Percentiles rank a stretch among this genome's conserved stretches.
Conservation (phyloP, 2,797 vertebrate species). For the Pelodytes ibericus region DNA sequence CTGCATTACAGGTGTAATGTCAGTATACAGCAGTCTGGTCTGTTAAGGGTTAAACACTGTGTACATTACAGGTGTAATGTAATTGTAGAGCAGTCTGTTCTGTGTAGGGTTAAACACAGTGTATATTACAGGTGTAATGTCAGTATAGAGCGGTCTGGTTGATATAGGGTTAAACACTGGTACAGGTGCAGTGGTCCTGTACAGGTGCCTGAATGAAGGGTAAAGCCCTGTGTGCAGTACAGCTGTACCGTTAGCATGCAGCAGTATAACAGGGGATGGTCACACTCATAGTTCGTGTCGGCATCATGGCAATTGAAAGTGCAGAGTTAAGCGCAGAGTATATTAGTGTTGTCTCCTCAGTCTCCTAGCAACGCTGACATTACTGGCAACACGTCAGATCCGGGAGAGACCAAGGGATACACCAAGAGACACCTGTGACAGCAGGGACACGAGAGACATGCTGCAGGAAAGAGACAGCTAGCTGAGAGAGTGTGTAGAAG, state of each 20-base stretch:
- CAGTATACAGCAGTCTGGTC: neutral
- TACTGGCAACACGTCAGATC: constrained; percentile 46
- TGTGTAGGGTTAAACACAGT: too few relatives aligned
- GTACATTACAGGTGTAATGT: too few relatives aligned
- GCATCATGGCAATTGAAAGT: constrained; percentile 6
- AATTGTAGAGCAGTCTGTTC: too few relatives aligned
- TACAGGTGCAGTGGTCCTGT: too few relatives aligned
- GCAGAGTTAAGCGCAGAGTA: constrained; percentile 40
- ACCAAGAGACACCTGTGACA: constrained; percentile 52
- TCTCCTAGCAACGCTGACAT: constrained; percentile 49
- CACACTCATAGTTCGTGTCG: neutral
- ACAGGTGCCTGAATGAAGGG: too few relatives aligned
- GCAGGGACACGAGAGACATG: constrained; percentile 23
- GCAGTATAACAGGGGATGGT: too few relatives aligned
- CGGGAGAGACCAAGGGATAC: constrained; percentile 41
- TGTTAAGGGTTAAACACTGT: neutral
- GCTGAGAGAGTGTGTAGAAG: neutral
- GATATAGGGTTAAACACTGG: too few relatives aligned
- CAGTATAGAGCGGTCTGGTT: too few relatives aligned
- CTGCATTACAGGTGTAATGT: neutral
- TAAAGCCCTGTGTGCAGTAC: too few relatives aligned
- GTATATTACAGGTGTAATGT: too few relatives aligned
- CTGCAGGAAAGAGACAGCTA: constrained; percentile 3
- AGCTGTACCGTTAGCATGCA: too few relatives aligned
- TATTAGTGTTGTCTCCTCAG: constrained; percentile 48